A percentile compares a stretch with the other conserved stretches of the same genome.
Evolutionary conservation across 2,888 invertebrate genomes (phyloP).

Genomic region (Serripes groenlandicus): DNA sequence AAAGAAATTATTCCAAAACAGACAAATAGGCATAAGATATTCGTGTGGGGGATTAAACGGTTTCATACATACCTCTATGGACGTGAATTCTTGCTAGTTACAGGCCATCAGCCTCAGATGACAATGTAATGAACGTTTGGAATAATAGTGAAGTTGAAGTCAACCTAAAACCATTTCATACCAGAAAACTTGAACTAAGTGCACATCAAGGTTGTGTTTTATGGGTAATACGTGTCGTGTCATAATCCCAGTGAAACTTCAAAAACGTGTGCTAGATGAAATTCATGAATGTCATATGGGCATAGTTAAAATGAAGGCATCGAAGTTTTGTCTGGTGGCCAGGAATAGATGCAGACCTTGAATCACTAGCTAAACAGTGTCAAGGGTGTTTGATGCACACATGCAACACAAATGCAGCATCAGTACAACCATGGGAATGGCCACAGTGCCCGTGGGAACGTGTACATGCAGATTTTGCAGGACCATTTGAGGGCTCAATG

Average conservation of each 20-base stretch:
- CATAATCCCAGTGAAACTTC: slow-evolving; percentile 73
- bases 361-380: slow-evolving; percentile 60
- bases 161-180: too few species aligned
- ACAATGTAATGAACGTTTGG: slow-evolving; percentile 53
- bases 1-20: too few species aligned
- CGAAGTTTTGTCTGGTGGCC: slow-evolving; percentile 78
- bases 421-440: slow-evolving; percentile 76
- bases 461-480: slow-evolving; percentile 86
- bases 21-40: too few species aligned
- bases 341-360: slow-evolving; percentile 63
- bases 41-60: too few species aligned
- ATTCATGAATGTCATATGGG: slow-evolving; percentile 78
- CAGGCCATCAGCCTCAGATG: too few species aligned
- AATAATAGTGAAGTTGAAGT: not conserved
- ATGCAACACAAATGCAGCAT: slow-evolving; percentile 62
- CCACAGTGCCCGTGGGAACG: slow-evolving; percentile 82
- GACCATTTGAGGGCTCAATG: slow-evolving; percentile 78
- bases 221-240: slow-evolving; percentile 70
- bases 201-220: slow-evolving; percentile 70
- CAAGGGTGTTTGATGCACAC: slow-evolving; percentile 39
- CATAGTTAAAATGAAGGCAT: slow-evolving; percentile 74
- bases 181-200: too few species aligned
- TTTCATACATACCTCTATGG: too few species aligned
- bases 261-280: slow-evolving; percentile 66
- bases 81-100: too few species aligned